Evolutionary conservation across 2,888 invertebrate genomes (phyloP).

Genomic region (Limulus polyphemus): DNA sequence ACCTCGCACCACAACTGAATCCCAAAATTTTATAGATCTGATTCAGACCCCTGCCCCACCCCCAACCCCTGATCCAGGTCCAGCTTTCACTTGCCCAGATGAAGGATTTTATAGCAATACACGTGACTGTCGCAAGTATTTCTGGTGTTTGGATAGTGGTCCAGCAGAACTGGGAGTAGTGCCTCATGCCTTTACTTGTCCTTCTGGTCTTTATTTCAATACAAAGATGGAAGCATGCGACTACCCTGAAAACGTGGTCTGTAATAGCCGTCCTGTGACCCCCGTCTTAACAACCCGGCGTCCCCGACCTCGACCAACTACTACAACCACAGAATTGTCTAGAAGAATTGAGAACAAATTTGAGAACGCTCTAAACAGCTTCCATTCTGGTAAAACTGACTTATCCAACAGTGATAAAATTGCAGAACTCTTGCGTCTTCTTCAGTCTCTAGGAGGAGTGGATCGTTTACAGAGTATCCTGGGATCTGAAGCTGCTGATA

Average conservation of each 20-base stretch:
- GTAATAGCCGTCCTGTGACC: slow-evolving; percentile 23
- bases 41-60: slow-evolving; percentile 60
- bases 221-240: slow-evolving; percentile 84
- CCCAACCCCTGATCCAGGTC: slow-evolving; percentile 74
- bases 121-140: slow-evolving; percentile 84
- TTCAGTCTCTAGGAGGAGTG: slow-evolving; percentile 14
- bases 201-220: slow-evolving; percentile 80
- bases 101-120: slow-evolving; percentile 88
- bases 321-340: slow-evolving; percentile 5
- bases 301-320: slow-evolving; percentile 6
- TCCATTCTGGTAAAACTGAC: slow-evolving; percentile 1
- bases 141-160: slow-evolving; percentile 75
- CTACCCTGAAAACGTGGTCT: slow-evolving; percentile 66
- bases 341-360: slow-evolving; percentile 1
- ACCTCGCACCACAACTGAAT: slow-evolving; percentile 2
- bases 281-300: slow-evolving; percentile 13
- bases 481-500: not conserved
- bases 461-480: slow-evolving; percentile 16
- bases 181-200: slow-evolving; percentile 84
- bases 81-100: slow-evolving; percentile 67
- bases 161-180: slow-evolving; percentile 70
- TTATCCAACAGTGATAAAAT: slow-evolving; percentile 11
- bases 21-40: too few species aligned
- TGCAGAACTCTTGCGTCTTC: slow-evolving; percentile 13
- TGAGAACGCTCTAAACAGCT: slow-evolving; percentile 4